phyloP scores from a whole-genome alignment of 2,888 invertebrate species.

The Drosophila trichaetosa region DNA sequence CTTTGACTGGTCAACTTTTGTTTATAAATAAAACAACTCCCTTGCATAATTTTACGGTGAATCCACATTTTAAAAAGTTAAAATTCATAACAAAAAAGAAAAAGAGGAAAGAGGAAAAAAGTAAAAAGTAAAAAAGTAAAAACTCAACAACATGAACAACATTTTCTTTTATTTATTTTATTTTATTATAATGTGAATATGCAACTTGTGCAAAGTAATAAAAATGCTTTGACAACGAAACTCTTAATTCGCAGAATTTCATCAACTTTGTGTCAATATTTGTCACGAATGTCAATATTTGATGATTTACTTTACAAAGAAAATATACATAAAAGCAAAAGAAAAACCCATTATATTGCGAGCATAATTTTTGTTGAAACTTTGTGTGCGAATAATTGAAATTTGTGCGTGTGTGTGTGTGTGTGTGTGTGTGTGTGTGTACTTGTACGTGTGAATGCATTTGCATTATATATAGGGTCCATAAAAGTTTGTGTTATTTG shows the following conservation, averaged over 20 bases:
- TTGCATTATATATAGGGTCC: slow-evolving; percentile 24
- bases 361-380: neutral
- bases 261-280: slow-evolving; percentile 43
- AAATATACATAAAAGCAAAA: neutral
- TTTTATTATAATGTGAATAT: neutral
- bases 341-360: neutral
- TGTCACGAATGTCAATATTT: slow-evolving; percentile 6
- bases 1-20: neutral
- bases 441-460: neutral
- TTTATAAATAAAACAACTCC: neutral
- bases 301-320: neutral
- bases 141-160: neutral
- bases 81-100: neutral
- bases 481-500: slow-evolving; percentile 18
- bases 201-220: neutral
- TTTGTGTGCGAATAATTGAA: slow-evolving; percentile 9
- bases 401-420: slow-evolving; percentile 1
- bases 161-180: neutral
- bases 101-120: neutral
- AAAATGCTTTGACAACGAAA: slow-evolving; percentile 1
- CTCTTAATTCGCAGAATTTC: slow-evolving; percentile 26
- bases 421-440: neutral
- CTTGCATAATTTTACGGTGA: neutral
- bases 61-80: neutral
- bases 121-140: neutral